Conservation (phyloP, 2,888 invertebrate genomes). For the Campoplex nolae region DNA sequence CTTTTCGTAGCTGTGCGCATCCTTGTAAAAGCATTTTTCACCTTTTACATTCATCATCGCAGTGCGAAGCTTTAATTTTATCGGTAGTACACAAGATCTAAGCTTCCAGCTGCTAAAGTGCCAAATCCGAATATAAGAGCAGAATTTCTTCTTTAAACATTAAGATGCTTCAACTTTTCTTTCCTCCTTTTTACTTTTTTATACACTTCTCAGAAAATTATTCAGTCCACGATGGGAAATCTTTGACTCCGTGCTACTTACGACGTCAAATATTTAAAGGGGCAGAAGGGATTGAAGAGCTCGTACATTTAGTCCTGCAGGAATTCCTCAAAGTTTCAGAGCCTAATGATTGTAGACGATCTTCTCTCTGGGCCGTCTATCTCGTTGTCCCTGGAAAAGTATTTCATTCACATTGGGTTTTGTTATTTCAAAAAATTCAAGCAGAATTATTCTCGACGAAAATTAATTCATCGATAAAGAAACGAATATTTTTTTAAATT, state of each 20-base stretch:
- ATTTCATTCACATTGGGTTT: neutral
- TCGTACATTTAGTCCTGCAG: constrained; percentile 26
- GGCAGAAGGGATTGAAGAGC: neutral
- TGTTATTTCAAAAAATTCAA: neutral
- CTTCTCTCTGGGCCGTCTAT: neutral
- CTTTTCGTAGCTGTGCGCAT: constrained; percentile 50
- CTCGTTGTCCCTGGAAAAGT: neutral
- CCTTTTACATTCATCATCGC: constrained; percentile 20
- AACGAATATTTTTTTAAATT: neutral
- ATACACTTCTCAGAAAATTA: constrained; percentile 22
- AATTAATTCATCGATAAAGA: neutral
- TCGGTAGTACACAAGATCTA: neutral
- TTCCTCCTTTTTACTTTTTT: neutral
- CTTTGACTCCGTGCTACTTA: constrained; percentile 26
- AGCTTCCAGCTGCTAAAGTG: neutral
- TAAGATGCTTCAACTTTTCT: neutral
- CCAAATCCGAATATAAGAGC: neutral
- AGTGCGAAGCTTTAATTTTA: neutral
- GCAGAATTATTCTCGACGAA: neutral
- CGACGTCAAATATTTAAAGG: constrained; percentile 53
- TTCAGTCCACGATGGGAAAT: constrained; percentile 48
- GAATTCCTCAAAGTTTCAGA: constrained; percentile 22
- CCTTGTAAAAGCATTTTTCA: constrained; percentile 40
- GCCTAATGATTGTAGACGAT: neutral
- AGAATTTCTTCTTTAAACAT: constrained; percentile 1